phyloP scores from a whole-genome alignment of 2,888 invertebrate genomes.

The Geotrupes spiniger region DNA sequence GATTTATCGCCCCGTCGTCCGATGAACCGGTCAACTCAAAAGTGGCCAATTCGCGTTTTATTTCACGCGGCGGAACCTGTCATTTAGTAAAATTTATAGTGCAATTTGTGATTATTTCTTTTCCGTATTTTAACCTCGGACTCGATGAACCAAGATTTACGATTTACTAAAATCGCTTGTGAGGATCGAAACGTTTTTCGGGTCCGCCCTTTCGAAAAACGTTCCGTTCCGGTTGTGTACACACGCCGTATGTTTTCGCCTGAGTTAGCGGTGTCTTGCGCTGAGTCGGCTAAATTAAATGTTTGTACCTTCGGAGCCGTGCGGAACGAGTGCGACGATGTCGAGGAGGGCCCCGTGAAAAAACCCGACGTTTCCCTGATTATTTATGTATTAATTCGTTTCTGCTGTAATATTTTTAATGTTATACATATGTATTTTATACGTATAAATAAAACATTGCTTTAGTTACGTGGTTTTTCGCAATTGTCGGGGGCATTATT shows the following conservation, averaged over 20 bases:
- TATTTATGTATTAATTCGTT: conserved; percentile 16
- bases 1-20: no score
- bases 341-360: neutral
- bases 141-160: no score
- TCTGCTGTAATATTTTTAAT: conserved; percentile 21
- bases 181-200: no score
- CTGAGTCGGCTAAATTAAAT: neutral
- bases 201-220: no score
- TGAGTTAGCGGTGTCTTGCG: neutral
- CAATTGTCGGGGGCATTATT: no score
- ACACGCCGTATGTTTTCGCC: neutral
- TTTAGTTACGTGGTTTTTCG: conserved; percentile 18
- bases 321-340: conserved; percentile 2
- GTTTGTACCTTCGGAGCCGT: neutral
- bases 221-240: neutral
- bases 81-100: no score
- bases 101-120: no score
- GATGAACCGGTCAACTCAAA: no score
- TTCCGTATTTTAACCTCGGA: no score
- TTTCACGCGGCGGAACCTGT: no score
- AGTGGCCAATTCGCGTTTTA: no score
- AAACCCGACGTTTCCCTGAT: neutral
- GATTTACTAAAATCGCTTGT: no score
- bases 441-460: conserved; percentile 20
- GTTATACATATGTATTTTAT: conserved; percentile 22